Evolutionary conservation across 2,113 vertebrate genomes (phyloP), one percentile per base, ranked within the genome.

Genomic region (Brachyhypopomus gauderio): DNA sequence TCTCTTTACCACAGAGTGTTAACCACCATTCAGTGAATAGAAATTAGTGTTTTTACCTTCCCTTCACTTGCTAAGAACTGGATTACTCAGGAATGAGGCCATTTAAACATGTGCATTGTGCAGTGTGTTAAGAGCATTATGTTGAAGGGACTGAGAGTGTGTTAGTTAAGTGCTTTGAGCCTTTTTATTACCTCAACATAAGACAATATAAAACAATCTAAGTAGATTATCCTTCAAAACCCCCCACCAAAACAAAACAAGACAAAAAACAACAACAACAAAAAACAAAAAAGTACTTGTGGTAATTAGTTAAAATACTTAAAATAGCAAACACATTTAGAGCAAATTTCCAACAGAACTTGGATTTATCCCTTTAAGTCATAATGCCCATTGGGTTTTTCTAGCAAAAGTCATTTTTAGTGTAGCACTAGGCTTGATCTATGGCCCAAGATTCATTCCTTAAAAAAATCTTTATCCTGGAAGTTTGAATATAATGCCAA

Each of bases 401-500:
- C 19, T 11, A 58, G 27, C 19, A 52, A 20, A 56, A 34, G 55
- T 58, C 77, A 30, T 41, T 59, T 25, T 71, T 38, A 58, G 34
- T 11, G 17, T 22, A 27, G 34, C 22, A 23, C 77, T 45, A 72
- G 67, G 67, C 70, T 41, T 41, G 52, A 34, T 79, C 55, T 69
- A 27, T 5, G 38, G 34, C 20, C 52, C 72, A 11, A 58, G 62
- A 76, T 38, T 63, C 74, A 63, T 76, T 72, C 38, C 56, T 34
- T 62, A 72, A 79, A 71, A 69, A 36, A 62, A 72, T 60, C 55
- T 48, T 36, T 64, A 78, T 70, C 77, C 67, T n/a, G 34, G 69
- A 70, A 79, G 67, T 58, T 79, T 72, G 55, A 72, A 56, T 55
- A 38, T 80, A 80, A 72, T 73, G 58, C 70, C n/a, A 74, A 74